Base-by-base conservation (phyloP, 1,140 invertebrate genomes). In the Calycopis cecrops region DNA sequence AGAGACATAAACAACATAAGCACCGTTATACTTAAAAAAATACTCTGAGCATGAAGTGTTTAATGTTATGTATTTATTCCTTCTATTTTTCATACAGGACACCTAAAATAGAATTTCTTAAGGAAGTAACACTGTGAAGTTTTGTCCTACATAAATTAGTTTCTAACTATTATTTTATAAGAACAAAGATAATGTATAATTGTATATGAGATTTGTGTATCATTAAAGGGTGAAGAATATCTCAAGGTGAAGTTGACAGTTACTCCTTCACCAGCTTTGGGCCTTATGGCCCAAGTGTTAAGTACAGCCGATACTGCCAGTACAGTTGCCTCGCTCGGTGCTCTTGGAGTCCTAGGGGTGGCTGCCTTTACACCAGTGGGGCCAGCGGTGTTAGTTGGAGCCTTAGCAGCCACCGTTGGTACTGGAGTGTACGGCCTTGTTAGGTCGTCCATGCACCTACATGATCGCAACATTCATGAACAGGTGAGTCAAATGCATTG, bases 391-490 rank as follows among this genome's bases (percentile, higher is more conserved):
- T 33, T 87, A 0, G 55, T 66, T 0, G 77, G 81, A 4, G 83
- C 83, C 0, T 64, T 73, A 0, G 72, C 76, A 0, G 83, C 79
- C 1, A 78, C 79, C 0, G 69, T 84, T 0, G 69, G 75, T 21
- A 85, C 81, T 0, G 80, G 81, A 0, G 21, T 87, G n/a, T 87
- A 87, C 54, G 84, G 81, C 9, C 68, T 87, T 4, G 70, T 85
- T 6, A 53, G 84, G 8, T 87, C 84, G 0, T 85, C 81, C 0
- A 18, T 82, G 7, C 81, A 87, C 64, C 50, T 85, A 2, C 72
- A 65, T 37, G 82, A 85, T 57, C 65, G 79, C 17, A 71, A 55
- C 4, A 57, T 63, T 7, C 82, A 85, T 71, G 77, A 84, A 63
- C 80, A 85, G 68, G 82, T 83, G 53, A 52, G 2, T 37, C 9